These are phyloP conservation scores for Centropus bengalensis DNA, from an alignment of 2,113 vertebrate genomes.

Conservation along the genomic window DNA sequence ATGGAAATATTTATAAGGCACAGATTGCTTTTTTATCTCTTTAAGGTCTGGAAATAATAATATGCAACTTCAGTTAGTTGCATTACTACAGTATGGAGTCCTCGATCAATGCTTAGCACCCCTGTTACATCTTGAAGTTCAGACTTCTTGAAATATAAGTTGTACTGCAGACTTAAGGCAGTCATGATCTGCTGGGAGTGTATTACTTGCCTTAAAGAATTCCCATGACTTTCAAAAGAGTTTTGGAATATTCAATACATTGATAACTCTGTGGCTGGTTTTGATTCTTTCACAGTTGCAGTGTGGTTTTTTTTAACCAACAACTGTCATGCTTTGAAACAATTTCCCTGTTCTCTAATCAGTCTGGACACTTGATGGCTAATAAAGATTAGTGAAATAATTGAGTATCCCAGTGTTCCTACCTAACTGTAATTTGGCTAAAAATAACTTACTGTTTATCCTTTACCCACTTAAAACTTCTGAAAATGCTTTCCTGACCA, in stretches of 20 bases:
- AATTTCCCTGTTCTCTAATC: background rate
- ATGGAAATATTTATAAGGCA: background rate
- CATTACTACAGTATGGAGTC: background rate
- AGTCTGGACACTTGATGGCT: background rate
- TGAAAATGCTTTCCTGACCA: background rate
- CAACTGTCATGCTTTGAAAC: background rate
- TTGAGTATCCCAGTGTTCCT: background rate
- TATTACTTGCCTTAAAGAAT: background rate
- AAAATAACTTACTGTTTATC: background rate
- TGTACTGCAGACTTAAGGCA: background rate
- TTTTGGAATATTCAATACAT: background rate
- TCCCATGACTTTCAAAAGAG: background rate
- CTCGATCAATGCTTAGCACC: accelerated
- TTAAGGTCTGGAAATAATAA: background rate
- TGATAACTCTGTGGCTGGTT: background rate
- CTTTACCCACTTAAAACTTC: background rate
- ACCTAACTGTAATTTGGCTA: background rate
- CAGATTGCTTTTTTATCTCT: background rate
- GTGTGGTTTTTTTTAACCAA: background rate
- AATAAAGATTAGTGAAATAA: background rate
- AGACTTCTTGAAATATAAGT: background rate
- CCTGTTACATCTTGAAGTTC: background rate
- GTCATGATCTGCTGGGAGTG: background rate
- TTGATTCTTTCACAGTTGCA: background rate
- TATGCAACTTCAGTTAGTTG: background rate